Conservation (phyloP, 2,888 invertebrate species). For the Dynastes maya region DNA sequence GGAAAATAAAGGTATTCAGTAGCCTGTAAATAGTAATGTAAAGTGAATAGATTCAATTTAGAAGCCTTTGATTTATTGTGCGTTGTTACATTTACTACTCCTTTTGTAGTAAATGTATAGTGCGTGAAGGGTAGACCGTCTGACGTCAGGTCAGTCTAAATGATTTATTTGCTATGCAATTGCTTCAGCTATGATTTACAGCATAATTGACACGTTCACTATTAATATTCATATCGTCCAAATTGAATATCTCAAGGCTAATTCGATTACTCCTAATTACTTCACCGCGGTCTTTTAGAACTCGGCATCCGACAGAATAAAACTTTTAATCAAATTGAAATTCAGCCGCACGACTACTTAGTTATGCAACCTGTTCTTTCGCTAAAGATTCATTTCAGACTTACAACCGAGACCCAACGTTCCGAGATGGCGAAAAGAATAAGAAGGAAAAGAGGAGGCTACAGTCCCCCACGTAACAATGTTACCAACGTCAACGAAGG, state of each 20-base stretch:
- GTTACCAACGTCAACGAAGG: constrained; percentile 61
- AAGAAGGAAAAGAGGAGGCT: constrained; percentile 53
- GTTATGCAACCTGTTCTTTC: constrained; percentile 36
- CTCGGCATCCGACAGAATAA: constrained; percentile 63
- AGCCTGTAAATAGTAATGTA: too few species aligned
- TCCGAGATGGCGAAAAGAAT: constrained; percentile 23
- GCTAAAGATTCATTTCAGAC: constrained; percentile 25
- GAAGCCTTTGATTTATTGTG: too few species aligned
- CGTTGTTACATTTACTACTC: too few species aligned
- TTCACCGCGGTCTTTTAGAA: constrained; percentile 63
- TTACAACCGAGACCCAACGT: constrained; percentile 1
- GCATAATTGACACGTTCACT: constrained; percentile 58
- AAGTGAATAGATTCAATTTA: too few species aligned
- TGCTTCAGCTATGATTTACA: constrained; percentile 47
- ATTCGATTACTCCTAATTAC: constrained; percentile 68
- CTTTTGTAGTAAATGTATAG: too few species aligned
- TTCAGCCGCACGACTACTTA: constrained; percentile 30
- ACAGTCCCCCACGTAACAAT: constrained; percentile 62
- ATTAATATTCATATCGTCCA: constrained; percentile 68
- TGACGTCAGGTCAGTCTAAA: constrained; percentile 20
- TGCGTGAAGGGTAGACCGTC: too few species aligned
- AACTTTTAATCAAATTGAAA: constrained; percentile 67
- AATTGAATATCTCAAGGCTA: constrained; percentile 66
- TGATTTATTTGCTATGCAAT: constrained; percentile 47
- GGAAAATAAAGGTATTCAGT: too few species aligned